Evolutionary conservation across 2,113 vertebrate genomes (phyloP), one percentile per base, ranked within the genome.

Genomic region (Gasterosteus aculeatus): DNA sequence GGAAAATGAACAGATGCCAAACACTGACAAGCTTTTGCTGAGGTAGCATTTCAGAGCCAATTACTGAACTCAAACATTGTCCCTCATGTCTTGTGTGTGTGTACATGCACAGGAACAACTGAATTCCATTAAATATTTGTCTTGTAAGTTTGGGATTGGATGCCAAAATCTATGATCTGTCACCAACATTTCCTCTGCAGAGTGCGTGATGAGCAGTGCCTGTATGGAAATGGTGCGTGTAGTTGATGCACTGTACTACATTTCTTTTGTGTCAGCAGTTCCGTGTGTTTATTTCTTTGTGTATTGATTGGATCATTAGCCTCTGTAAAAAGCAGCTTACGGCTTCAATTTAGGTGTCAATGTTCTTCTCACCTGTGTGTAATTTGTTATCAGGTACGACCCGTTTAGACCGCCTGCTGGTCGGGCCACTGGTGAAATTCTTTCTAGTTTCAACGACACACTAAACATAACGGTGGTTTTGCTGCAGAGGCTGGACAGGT

Each of bases 21-120:
- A 77, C 62, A 58, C 71, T 82, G 82, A 86, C 85, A n/a, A 78
- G 66, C 58, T 88, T 92, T 70, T 84, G 89, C 89, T 90, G 88
- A 92, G 79, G 74, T 84, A 81, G 87, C 90, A 88, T 60, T 87
- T 88, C 77, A 67, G 60, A 80, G 73, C 88, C 87, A 91, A 93
- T 93, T 91, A 92, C 85, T 81, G 78, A 83, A 83, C 70, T 79
- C 76, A 53, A 75, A 71, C 74, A 62, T 58, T 87, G 88, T 91
- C 87, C 53, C 64, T 46, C 29, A 22, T 75, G 70, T 33, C 54
- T 31, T 74, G 59, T 69, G 76, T 41, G 46, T 11, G 19, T 5
- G 51, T 22, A 9, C 22, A 26, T 26, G 22, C 22, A 4, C 9
- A 26, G 35, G n/a, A 54, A 5, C 46, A 47, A 47, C 16, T 58